A percentile compares a stretch with the other conserved stretches of the same genome.
These are phyloP conservation scores for Circaetus gallicus DNA, from an alignment of 2,113 vertebrate genomes.

Conservation along the genomic window DNA sequence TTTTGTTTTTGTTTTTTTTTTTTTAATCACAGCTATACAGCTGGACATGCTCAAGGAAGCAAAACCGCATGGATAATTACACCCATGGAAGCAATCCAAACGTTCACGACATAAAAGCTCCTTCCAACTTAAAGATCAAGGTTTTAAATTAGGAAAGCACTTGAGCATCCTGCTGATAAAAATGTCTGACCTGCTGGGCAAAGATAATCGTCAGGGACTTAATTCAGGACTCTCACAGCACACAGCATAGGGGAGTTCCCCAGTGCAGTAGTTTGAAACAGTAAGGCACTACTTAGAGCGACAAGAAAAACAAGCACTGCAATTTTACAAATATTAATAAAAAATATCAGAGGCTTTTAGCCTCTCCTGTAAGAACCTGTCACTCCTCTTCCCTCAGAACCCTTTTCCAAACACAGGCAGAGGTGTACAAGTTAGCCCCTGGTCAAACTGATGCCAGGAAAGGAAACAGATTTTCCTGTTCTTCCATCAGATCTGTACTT, in stretches of 20 bases:
- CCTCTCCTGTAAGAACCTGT: neutral
- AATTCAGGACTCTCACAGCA: neutral
- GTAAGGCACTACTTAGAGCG: neutral
- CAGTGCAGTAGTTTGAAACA: neutral
- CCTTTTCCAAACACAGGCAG: neutral
- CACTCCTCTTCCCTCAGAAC: neutral
- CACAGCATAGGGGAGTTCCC: neutral
- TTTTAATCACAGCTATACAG: neutral
- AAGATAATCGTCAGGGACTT: neutral
- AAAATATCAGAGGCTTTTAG: neutral
- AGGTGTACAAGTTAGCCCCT: neutral
- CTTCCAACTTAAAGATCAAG: conserved; percentile 19
- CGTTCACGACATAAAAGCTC: neutral
- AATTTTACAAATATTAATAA: neutral
- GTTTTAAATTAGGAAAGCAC: conserved; percentile 27
- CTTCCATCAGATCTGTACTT: neutral
- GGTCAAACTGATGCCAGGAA: neutral
- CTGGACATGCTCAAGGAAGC: neutral
- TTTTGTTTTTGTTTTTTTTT: too few species aligned
- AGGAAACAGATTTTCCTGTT: neutral
- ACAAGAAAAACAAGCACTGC: neutral
- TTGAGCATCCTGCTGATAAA: neutral
- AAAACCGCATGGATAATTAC: neutral
- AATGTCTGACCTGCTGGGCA: neutral
- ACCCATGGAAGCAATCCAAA: neutral